Percentiles rank a stretch among this genome's conserved stretches.
These are phyloP conservation scores for Drosophila insularis DNA, from an alignment of 1,140 invertebrate genomes.

Conservation along the genomic window DNA sequence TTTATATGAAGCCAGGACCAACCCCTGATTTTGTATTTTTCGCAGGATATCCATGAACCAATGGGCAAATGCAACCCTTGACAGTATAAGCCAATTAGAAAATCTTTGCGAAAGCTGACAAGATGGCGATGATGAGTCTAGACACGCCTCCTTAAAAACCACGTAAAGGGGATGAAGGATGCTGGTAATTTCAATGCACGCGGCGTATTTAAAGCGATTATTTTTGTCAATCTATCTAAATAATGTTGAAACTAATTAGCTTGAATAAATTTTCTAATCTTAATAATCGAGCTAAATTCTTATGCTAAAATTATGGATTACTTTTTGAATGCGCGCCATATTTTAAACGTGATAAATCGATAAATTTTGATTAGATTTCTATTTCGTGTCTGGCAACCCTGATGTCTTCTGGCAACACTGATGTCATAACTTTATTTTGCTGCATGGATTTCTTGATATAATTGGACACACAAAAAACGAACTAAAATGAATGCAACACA, in stretches of 20 bases:
- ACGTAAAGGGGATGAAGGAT: conserved; percentile 11
- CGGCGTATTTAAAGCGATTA: not conserved
- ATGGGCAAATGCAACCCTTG: not conserved
- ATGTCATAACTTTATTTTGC: conserved; percentile 58
- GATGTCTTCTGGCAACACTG: not conserved
- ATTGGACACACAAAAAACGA: conserved; percentile 11
- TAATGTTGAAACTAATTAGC: no score
- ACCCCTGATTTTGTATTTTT: conserved; percentile 14
- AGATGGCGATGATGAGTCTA: conserved; percentile 51
- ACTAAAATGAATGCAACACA: conserved; percentile 56
- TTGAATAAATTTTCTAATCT: no score
- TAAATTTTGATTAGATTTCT: no score
- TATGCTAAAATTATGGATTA: no score
- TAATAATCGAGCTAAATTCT: no score
- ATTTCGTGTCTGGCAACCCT: not conserved
- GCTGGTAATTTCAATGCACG: conserved; percentile 11
- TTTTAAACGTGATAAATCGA: no score
- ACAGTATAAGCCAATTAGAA: conserved; percentile 28
- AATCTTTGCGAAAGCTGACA: conserved; percentile 27
- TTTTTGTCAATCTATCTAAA: no score
- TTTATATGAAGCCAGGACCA: conserved; percentile 50
- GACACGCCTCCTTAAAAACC: conserved; percentile 17
- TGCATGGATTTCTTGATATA: not conserved
- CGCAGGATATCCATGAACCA: conserved; percentile 14
- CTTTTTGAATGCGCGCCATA: no score